Percentiles rank a stretch among this genome's conserved stretches.
phyloP scores from a whole-genome alignment of 2,797 vertebrate species.

The Geotrypetes seraphini region DNA sequence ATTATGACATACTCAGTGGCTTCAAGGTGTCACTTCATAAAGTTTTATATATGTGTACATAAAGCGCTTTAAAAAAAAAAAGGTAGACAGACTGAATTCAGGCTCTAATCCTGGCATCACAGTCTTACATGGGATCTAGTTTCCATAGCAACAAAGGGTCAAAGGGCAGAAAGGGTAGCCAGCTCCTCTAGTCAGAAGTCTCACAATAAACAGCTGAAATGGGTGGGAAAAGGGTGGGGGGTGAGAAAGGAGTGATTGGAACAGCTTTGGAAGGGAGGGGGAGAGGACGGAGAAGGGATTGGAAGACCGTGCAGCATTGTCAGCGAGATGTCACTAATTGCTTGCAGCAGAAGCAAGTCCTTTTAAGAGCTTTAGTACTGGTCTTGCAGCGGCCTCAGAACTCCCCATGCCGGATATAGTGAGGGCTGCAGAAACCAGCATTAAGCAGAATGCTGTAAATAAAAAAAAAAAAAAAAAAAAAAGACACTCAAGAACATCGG shows the following conservation, averaged over 20 bases:
- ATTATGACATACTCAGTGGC: no score
- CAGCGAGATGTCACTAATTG: conserved; percentile 67
- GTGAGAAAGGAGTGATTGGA: conserved; percentile 16
- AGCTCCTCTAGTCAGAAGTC: conserved; percentile 48
- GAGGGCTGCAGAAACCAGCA: no score
- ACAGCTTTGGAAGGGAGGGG: conserved; percentile 28
- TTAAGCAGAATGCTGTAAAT: no score
- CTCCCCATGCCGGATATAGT: no score
- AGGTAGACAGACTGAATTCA: conserved; percentile 52
- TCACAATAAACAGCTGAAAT: conserved; percentile 45
- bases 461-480: no score
- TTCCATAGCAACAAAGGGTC: conserved; percentile 63
- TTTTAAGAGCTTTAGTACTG: no score
- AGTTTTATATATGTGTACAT: no score
- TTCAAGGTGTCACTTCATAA: no score
- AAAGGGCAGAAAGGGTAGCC: conserved; percentile 57
- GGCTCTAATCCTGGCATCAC: conserved; percentile 50
- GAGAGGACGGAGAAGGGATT: conserved; percentile 20
- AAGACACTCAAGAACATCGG: no score
- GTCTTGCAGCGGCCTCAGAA: no score
- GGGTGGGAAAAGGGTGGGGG: conserved; percentile 3
- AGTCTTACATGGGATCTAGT: conserved; percentile 56
- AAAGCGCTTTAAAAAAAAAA: no score
- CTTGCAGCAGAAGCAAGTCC: no score
- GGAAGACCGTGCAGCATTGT: conserved; percentile 52